These are phyloP conservation scores for Proteles cristata DNA, from an alignment of 2,113 vertebrate genomes.

Conservation along the genomic window DNA sequence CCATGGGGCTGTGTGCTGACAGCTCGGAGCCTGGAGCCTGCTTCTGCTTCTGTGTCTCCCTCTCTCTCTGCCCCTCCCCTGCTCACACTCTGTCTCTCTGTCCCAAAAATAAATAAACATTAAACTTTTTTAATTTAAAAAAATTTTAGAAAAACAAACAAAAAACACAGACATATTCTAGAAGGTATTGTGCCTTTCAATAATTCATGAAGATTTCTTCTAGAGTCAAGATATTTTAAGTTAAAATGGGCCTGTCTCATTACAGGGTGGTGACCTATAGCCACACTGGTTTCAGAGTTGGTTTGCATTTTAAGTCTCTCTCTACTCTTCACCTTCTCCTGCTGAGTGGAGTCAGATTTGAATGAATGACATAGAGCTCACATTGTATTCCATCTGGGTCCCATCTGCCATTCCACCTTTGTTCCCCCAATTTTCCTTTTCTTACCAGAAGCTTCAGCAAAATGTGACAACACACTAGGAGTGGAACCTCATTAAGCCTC, in stretches of 20 bases:
- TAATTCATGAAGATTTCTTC: conserved; percentile 33
- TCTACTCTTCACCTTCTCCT: conserved; percentile 48
- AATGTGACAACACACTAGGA: not conserved
- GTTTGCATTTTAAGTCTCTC: conserved; percentile 57
- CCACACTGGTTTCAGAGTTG: not conserved
- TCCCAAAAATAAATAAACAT: too few species aligned
- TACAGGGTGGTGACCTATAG: conserved; percentile 64
- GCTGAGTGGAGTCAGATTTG: conserved; percentile 26
- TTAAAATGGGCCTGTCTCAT: conserved; percentile 51
- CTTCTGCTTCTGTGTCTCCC: too few species aligned
- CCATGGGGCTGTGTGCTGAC: too few species aligned
- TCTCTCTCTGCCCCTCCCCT: too few species aligned
- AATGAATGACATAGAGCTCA: conserved; percentile 32
- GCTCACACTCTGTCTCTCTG: too few species aligned
- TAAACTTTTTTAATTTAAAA: too few species aligned
- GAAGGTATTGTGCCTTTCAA: conserved; percentile 18
- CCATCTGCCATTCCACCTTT: not conserved
- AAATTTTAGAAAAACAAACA: not conserved
- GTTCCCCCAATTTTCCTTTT: not conserved
- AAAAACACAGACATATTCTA: not conserved
- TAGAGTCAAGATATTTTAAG: conserved; percentile 33
- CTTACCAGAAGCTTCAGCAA: conserved; percentile 36
- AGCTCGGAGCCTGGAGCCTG: too few species aligned
- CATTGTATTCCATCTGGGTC: conserved; percentile 46
- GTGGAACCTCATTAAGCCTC: not conserved